These are phyloP conservation scores for Xenops minutus DNA, from an alignment of 2,797 vertebrate genomes.

Conservation along the genomic window DNA sequence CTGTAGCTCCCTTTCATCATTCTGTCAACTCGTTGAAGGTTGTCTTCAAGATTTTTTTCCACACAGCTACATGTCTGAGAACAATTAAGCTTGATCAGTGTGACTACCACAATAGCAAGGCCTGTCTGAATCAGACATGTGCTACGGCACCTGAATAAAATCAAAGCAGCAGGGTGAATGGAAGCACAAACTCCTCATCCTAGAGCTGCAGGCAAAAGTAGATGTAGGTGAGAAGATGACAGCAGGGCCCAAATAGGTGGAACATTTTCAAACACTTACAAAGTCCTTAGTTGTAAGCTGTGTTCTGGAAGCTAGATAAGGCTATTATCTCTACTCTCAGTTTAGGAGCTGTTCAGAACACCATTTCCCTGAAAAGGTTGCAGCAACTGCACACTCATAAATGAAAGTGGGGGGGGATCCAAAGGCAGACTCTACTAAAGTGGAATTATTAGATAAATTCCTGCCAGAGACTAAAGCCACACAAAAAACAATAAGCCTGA, in stretches of 20 bases:
- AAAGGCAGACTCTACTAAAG: neutral
- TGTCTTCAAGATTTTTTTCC: neutral
- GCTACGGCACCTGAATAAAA: neutral
- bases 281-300: neutral
- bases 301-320: neutral
- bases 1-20: constrained; percentile 3
- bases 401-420: neutral
- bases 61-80: neutral
- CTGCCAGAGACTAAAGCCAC: neutral
- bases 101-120: neutral
- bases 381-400: neutral
- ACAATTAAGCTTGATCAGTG: constrained; percentile 7
- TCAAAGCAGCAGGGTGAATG: neutral
- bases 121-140: neutral
- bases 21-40: neutral
- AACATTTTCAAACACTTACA: neutral
- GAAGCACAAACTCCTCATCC: neutral
- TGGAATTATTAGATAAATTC: neutral
- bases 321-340: neutral
- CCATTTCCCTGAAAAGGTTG: neutral
- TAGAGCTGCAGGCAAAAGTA: neutral
- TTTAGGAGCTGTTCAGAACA: neutral
- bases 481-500: neutral
- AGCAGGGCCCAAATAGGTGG: neutral
- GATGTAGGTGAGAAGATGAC: neutral